Evolutionary conservation across 2,888 invertebrate genomes (phyloP).

Genomic region (Conchocele bisecta): DNA sequence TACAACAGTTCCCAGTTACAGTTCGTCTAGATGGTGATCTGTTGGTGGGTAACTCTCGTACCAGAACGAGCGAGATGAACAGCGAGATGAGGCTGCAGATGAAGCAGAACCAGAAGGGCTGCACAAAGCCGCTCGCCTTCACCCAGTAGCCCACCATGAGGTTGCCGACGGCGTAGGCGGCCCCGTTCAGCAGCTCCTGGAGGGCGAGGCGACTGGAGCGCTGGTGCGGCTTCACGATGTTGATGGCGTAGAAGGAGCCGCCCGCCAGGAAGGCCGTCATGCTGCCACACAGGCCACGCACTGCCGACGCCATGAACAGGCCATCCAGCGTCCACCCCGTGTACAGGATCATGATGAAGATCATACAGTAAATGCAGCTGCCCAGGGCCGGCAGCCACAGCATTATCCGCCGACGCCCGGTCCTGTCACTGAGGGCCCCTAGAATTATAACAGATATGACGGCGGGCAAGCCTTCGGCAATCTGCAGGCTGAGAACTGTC

Average conservation of each 20-base stretch:
- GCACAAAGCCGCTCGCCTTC: slow-evolving; percentile 74
- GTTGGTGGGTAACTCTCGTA: slow-evolving; percentile 67
- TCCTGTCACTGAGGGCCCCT: slow-evolving; percentile 80
- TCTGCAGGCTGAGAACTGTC: slow-evolving; percentile 75
- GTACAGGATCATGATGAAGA: slow-evolving; percentile 75
- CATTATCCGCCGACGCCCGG: slow-evolving; percentile 77
- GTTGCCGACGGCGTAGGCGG: slow-evolving; percentile 76
- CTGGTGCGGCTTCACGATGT: slow-evolving; percentile 70
- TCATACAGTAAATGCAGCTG: slow-evolving; percentile 74
- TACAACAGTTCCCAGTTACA: slow-evolving; percentile 70
- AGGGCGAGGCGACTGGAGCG: slow-evolving; percentile 72
- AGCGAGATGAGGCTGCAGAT: slow-evolving; percentile 74
- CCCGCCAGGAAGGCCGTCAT: slow-evolving; percentile 78
- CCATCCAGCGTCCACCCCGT: slow-evolving; percentile 78
- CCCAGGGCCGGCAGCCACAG: slow-evolving; percentile 81
- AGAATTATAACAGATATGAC: slow-evolving; percentile 78
- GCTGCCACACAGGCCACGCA: slow-evolving; percentile 77
- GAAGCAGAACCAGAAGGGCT: slow-evolving; percentile 80
- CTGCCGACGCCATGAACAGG: slow-evolving; percentile 77
- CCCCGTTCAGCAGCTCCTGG: slow-evolving; percentile 77
- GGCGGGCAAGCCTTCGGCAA: slow-evolving; percentile 80
- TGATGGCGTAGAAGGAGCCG: slow-evolving; percentile 76
- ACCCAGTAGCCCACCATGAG: slow-evolving; percentile 79
- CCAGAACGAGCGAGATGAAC: slow-evolving; percentile 76
- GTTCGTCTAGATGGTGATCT: slow-evolving; percentile 34